Base-by-base conservation (phyloP, 2,888 invertebrate genomes). In the Cotesia congregata region DNA sequence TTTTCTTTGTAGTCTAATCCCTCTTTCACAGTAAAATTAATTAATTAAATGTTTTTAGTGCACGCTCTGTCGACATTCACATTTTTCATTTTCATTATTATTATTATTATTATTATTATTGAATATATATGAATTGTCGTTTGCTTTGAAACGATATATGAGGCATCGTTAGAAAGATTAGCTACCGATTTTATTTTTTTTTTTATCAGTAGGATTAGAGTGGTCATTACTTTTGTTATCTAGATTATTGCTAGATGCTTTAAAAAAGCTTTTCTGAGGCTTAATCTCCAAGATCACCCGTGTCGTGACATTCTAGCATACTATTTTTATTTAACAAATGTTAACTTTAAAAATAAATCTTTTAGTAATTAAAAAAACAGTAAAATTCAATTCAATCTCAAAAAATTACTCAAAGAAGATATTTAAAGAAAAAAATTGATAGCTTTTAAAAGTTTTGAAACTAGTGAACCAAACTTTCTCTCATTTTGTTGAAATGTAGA, bases 51-150 rank as follows among this genome's bases (percentile, higher is more conserved):
- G 6, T 62, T 77, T 15, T 59, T 68, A 17, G 67, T 71, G 68
- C 71, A 77, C 30, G 38, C 71, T 67, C 50, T 50, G 38, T 71
- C 67, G 71, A 71, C 70, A 74, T 15, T 20, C 9, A 20, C 9
- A n/a, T 15, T 62, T 50, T 50, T 4, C 2, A 50, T 50, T 50
- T 50, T 50, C 50, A 50, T 50, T 50, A 65, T 65, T 17, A 40
- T 15, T 38, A 72, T 65, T 17, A 40, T 15, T 38, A 72, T 38
- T n/a, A 12, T 50, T 12, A 50, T 50, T 50, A 50, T 9, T 7
- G 17, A 30, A 30, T 30, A 30, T 30, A 50, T 50, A 12, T 12
- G 3, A 50, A 50, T 50, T 3, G 50, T 12, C 50, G 50, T 50
- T 50, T 50, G 12, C 50, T 50, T 50, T 50, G 7, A 12, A 12